phyloP scores from a whole-genome alignment of 2,113 vertebrate species.

The Odontesthes bonariensis region DNA sequence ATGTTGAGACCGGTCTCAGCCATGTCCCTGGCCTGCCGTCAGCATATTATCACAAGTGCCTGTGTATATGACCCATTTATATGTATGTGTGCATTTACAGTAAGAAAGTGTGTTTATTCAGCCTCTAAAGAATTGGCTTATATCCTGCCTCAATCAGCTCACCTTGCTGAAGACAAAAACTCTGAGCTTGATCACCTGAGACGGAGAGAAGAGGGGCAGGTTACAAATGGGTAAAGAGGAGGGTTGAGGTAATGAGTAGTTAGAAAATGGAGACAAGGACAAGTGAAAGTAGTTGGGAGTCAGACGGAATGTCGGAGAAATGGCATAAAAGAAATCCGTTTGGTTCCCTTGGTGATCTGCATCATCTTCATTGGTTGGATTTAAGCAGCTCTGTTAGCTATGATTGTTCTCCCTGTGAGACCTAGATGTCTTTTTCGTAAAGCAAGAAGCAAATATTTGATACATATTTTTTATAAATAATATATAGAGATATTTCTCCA shows the following conservation, averaged over 20 bases:
- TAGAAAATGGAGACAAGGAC: slow-evolving; percentile 8
- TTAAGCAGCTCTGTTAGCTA: slow-evolving; percentile 33
- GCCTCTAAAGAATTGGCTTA: not conserved
- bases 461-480: slow-evolving; percentile 8
- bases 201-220: not conserved
- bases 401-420: slow-evolving; percentile 53
- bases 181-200: slow-evolving; percentile 53
- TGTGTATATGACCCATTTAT: not conserved
- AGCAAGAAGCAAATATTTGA: slow-evolving; percentile 35
- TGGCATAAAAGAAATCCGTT: slow-evolving; percentile 36
- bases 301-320: slow-evolving; percentile 23
- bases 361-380: slow-evolving; percentile 61
- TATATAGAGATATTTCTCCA: not conserved
- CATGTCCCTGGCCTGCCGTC: slow-evolving; percentile 49
- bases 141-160: slow-evolving; percentile 45
- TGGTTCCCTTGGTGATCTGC: slow-evolving; percentile 74
- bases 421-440: slow-evolving; percentile 37
- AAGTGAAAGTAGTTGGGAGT: slow-evolving; percentile 19
- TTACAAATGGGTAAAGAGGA: not conserved
- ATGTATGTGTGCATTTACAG: not conserved
- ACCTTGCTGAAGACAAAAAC: slow-evolving; percentile 34
- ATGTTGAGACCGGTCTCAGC: slow-evolving; percentile 23
- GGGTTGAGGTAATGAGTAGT: slow-evolving; percentile 31
- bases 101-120: slow-evolving; percentile 1
- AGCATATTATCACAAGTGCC: slow-evolving; percentile 52